phyloP scores from a whole-genome alignment of 1,140 invertebrate genomes.

The Drosophila kanapiae region DNA sequence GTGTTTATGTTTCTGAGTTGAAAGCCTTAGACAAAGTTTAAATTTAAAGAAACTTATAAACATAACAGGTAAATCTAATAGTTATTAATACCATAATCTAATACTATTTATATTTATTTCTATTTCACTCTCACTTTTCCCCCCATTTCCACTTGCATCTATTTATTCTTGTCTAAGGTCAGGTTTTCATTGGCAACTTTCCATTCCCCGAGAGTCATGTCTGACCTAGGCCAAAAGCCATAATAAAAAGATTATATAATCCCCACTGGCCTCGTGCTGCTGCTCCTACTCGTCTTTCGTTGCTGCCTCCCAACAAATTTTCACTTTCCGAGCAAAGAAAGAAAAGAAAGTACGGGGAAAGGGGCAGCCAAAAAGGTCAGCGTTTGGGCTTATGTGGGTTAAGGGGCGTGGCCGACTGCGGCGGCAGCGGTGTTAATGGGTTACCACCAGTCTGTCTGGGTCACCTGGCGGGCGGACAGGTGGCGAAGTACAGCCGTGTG shows the following conservation, averaged over 20 bases:
- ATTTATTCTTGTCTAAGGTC: conserved; percentile 23
- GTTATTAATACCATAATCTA: neutral
- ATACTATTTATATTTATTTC: neutral
- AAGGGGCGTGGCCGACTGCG: neutral
- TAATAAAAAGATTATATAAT: conserved; percentile 41
- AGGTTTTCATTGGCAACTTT: conserved; percentile 47
- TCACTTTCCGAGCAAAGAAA: conserved; percentile 40
- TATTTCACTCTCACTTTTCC: conserved; percentile 8
- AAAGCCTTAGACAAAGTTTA: neutral
- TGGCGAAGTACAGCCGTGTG: conserved; percentile 14
- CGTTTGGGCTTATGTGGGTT: conserved; percentile 6
- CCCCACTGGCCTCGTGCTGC: conserved; percentile 1
- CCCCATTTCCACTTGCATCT: neutral
- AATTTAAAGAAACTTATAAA: neutral
- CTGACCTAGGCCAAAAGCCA: conserved; percentile 28
- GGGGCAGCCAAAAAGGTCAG: conserved; percentile 41
- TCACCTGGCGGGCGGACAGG: conserved; percentile 45
- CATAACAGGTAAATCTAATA: neutral
- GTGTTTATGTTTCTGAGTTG: neutral
- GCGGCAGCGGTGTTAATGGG: conserved; percentile 17
- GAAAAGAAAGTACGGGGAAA: conserved; percentile 43
- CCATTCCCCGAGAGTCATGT: conserved; percentile 17
- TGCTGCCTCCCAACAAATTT: conserved; percentile 18
- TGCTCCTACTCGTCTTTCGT: neutral
- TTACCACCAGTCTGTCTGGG: conserved; percentile 33